These are phyloP conservation scores for Prionailurus bengalensis DNA, from an alignment of 2,113 vertebrate genomes.

Conservation along the genomic window DNA sequence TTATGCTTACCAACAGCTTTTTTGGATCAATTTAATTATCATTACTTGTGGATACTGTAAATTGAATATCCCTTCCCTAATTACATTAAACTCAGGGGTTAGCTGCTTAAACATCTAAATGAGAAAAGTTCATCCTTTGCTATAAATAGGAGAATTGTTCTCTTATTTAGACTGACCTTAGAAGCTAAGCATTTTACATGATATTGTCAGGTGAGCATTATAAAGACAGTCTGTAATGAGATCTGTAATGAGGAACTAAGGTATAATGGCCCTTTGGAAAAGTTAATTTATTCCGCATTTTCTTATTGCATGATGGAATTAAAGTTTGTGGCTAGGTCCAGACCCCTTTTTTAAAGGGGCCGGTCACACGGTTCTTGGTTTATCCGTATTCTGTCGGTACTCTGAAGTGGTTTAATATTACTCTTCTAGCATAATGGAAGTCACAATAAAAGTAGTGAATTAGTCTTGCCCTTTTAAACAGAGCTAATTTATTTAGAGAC, in stretches of 20 bases:
- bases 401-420: conserved; percentile 76
- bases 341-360: conserved; percentile 70
- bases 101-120: conserved; percentile 89
- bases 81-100: conserved; percentile 91
- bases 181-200: conserved; percentile 84
- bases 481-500: conserved; percentile 72
- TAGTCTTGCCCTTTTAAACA: conserved; percentile 81
- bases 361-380: conserved; percentile 40
- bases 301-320: conserved; percentile 81
- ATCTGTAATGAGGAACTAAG: conserved; percentile 88
- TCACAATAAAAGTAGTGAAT: conserved; percentile 65
- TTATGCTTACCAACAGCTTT: conserved; percentile 93
- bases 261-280: conserved; percentile 88
- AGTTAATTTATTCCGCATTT: conserved; percentile 88
- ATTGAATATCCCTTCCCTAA: conserved; percentile 92
- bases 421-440: conserved; percentile 69
- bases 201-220: conserved; percentile 89
- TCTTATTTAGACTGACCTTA: conserved; percentile 89
- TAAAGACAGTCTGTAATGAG: conserved; percentile 90
- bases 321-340: conserved; percentile 74
- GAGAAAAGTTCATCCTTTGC: conserved; percentile 89
- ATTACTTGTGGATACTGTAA: conserved; percentile 93
- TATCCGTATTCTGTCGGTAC: conserved; percentile 55
- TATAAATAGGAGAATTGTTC: conserved; percentile 90
- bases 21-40: conserved; percentile 91